Evolutionary conservation across 2,113 vertebrate genomes (phyloP), one percentile per base, ranked within the genome.

Genomic region (Opisthocomus hoazin): DNA sequence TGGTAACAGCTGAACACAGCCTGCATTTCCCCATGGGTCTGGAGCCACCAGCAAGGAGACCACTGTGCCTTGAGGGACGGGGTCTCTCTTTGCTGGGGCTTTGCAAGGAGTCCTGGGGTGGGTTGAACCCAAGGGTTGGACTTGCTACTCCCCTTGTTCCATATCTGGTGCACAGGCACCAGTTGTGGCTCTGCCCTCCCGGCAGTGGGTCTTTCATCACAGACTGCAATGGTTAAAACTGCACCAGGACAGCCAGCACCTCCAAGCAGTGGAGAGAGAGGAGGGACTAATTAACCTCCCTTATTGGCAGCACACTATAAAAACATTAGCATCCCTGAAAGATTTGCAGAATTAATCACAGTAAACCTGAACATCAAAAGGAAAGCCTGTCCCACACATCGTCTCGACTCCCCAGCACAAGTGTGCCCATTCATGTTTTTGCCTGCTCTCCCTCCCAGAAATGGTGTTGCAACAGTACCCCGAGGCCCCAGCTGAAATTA

Each of bases 21-120:
- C 34, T 2, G 0, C n/a, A 26, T 21, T 64, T 73, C 34, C 10
- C 17, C 26, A 6, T 19, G 34, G 26, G 9, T 53, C 22, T 50
- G 39, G 36, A 51, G 30, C 18, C 45, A 54, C 61, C 60, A 75
- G 29, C 29, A 48, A 60, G 58, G 66, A 87, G 12, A 53, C 3
- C 5, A 10, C 34, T 64, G 26, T 63, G 21, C 9, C 37, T 1
- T 23, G 23, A 27, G 9, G 5, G 8, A 4, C 0, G 0, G 43
- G n/a, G 5, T 75, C 34, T 76, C 27, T 15, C 23, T 53, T 36
- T 43, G 12, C 2, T 76, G 34, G 27, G 29, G 23, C 39, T 14
- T 46, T 71, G 32, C 29, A 58, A 37, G 29, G 68, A 91, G 13
- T 70, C 6, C 17, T 60, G 56, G 63, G 26, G 16, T 2, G 0